phyloP scores from a whole-genome alignment of 2,113 vertebrate species.

The Siniperca knerii region DNA sequence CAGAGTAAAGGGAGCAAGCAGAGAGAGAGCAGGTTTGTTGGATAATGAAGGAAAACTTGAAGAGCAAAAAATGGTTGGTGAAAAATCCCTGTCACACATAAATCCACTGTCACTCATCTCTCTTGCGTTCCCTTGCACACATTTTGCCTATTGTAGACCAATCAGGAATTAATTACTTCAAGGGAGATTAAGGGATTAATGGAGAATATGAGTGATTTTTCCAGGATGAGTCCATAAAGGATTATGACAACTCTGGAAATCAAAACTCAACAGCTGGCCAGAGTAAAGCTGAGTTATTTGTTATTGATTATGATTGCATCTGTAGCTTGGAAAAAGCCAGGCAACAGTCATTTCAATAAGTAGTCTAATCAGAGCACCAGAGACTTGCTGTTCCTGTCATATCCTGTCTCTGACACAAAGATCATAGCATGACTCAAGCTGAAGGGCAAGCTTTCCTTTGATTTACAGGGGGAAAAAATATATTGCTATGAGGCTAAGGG shows the following conservation, averaged over 20 bases:
- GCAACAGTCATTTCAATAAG: neutral
- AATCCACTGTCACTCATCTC: neutral
- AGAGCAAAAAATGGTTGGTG: no score
- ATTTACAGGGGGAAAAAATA: conserved; percentile 17
- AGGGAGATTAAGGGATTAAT: neutral
- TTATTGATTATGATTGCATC: conserved; percentile 1
- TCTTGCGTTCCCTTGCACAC: neutral
- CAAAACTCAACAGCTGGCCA: neutral
- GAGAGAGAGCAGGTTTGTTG: neutral
- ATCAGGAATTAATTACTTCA: neutral
- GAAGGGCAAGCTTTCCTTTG: conserved; percentile 45
- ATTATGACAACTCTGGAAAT: neutral
- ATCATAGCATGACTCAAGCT: conserved; percentile 54
- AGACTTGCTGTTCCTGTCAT: conserved; percentile 21
- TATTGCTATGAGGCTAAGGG: conserved; percentile 71
- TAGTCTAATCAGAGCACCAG: conserved; percentile 18
- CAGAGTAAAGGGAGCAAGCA: neutral
- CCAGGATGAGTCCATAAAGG: neutral
- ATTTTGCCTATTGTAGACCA: neutral
- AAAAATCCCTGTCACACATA: neutral
- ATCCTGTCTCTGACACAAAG: conserved; percentile 54
- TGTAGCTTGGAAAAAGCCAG: neutral
- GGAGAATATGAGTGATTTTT: neutral
- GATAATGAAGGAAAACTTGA: neutral
- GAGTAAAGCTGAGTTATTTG: neutral